Conservation (phyloP, 2,888 invertebrate species). For the Scaptomyza caliginosa region DNA sequence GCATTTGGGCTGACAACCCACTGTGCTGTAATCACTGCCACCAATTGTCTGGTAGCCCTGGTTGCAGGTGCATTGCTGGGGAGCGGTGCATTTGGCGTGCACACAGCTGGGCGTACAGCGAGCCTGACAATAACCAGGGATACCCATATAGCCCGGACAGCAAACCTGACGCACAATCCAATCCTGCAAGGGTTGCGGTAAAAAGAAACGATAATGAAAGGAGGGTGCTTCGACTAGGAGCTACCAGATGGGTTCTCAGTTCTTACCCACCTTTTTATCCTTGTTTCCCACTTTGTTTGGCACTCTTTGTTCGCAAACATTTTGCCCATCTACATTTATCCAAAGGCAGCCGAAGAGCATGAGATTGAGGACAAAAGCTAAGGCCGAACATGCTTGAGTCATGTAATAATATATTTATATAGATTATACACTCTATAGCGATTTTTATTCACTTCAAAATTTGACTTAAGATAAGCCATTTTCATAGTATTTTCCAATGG, state of each 20-base stretch:
- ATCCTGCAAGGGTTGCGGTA: too few species aligned
- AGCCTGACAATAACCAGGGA: neutral
- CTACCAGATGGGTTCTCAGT: too few species aligned
- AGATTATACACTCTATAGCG: neutral
- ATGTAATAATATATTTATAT: constrained; percentile 1
- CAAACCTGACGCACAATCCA: constrained; percentile 9
- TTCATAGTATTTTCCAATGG: neutral
- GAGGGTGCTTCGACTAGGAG: neutral
- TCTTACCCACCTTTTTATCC: neutral
- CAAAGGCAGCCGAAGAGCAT: neutral
- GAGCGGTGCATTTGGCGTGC: constrained; percentile 13
- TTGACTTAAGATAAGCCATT: constrained; percentile 5
- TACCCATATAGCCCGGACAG: constrained; percentile 20
- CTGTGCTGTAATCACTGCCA: neutral
- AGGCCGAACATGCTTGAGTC: constrained; percentile 7
- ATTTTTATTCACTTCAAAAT: constrained; percentile 5
- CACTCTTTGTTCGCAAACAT: constrained; percentile 3
- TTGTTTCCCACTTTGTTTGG: neutral
- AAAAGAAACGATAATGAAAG: neutral
- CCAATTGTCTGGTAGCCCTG: constrained; percentile 5
- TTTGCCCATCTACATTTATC: neutral
- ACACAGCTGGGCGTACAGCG: constrained; percentile 13
- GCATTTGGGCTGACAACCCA: constrained; percentile 27
- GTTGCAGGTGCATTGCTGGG: constrained; percentile 23
- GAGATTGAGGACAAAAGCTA: neutral